These are phyloP conservation scores for Vespertilio murinus DNA, from an alignment of 2,797 vertebrate species.

Conservation along the genomic window DNA sequence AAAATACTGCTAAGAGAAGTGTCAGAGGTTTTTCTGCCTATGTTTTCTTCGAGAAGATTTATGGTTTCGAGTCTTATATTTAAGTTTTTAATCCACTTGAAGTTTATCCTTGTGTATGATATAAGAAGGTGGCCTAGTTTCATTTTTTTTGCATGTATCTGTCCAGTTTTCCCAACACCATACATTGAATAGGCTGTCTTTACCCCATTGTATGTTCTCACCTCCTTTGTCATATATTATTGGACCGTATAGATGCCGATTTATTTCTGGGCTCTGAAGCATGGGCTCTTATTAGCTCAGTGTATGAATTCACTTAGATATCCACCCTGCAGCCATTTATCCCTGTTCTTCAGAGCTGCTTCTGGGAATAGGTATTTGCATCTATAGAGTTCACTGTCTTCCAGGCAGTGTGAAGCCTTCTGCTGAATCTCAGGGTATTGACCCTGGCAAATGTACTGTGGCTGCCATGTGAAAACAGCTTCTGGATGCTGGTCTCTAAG, in stretches of 20 bases:
- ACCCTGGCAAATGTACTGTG: not conserved
- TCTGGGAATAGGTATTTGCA: not conserved
- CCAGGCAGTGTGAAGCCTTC: not conserved
- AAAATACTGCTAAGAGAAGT: not conserved
- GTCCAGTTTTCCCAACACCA: not conserved
- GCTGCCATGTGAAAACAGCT: not conserved
- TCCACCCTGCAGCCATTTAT: not conserved
- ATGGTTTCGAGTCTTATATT: not conserved
- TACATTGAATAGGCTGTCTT: not conserved
- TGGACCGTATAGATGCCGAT: not conserved
- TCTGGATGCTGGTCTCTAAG: not conserved
- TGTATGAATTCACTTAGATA: not conserved
- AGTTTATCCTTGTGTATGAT: not conserved
- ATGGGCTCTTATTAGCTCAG: not conserved
- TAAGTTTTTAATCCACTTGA: not conserved
- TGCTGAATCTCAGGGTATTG: not conserved
- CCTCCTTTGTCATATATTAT: not conserved
- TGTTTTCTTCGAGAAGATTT: not conserved
- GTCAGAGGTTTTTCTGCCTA: not conserved
- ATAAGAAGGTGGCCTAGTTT: not conserved
- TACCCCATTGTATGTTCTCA: not conserved
- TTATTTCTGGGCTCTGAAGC: not conserved
- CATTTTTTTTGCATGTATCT: not conserved
- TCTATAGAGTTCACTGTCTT: not conserved
- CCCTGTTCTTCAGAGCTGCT: not conserved